Evolutionary conservation across 2,888 invertebrate genomes (phyloP).

Genomic region (Lumbricus terrestris): DNA sequence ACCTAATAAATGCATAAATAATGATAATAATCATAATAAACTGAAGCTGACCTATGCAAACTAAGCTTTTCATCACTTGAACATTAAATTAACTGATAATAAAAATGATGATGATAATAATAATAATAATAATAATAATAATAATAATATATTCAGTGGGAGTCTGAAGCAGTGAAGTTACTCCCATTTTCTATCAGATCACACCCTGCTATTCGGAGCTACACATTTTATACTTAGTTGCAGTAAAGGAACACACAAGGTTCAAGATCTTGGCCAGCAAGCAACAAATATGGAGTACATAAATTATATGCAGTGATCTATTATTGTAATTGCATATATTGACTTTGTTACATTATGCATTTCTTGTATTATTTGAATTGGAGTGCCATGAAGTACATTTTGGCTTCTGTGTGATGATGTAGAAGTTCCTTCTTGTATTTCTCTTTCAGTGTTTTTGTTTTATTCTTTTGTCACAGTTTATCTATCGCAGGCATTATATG

Average conservation of each 20-base stretch:
- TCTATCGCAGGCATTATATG: neutral
- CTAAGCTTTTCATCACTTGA: too few species aligned
- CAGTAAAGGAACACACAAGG: neutral
- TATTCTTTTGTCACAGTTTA: neutral
- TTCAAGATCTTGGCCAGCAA: neutral
- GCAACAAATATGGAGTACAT: neutral
- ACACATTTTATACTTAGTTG: neutral
- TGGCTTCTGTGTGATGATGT: neutral
- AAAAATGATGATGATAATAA: too few species aligned
- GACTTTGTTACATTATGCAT: neutral
- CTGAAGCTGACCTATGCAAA: too few species aligned
- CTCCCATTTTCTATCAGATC: neutral
- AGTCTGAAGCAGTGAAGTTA: neutral
- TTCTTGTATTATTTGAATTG: neutral
- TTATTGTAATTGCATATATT: neutral
- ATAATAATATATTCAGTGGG: neutral
- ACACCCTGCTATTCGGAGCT: neutral
- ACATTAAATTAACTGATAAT: too few species aligned
- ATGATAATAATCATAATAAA: too few species aligned
- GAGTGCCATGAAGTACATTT: constrained; percentile 3
- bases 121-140: too few species aligned
- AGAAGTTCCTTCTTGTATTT: neutral
- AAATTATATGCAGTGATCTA: neutral
- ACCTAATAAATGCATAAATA: too few species aligned
- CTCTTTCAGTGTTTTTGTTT: neutral